phyloP scores from a whole-genome alignment of 30 jellyfish, hydroid and myxozoan genomes.

The Chironex yamaguchii region DNA sequence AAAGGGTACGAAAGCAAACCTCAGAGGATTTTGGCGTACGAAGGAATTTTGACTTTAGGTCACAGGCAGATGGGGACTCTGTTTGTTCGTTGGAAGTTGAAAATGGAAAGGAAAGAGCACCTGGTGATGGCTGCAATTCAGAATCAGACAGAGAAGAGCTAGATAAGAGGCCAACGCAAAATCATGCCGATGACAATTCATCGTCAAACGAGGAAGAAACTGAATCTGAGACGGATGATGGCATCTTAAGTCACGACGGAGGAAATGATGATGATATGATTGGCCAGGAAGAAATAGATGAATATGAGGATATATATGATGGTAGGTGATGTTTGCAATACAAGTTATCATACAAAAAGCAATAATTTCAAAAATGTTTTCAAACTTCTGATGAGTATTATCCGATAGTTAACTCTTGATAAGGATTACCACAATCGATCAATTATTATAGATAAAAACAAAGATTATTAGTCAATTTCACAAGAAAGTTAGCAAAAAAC shows the following conservation, averaged over 20 bases:
- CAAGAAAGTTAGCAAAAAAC: too few relatives aligned
- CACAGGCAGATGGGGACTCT: background rate
- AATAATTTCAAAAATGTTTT: too few relatives aligned
- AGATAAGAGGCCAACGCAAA: background rate
- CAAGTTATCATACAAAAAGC: too few relatives aligned
- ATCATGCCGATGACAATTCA: background rate
- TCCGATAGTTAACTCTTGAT: too few relatives aligned
- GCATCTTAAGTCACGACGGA: background rate
- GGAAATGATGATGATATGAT: background rate
- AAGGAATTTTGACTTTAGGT: background rate
- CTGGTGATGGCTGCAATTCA: conserved; percentile 4
- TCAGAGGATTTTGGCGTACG: background rate
- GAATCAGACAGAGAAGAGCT: background rate
- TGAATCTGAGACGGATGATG: background rate
- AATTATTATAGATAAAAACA: too few relatives aligned
- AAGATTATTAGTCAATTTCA: too few relatives aligned
- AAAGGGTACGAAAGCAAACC: background rate
- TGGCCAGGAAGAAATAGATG: background rate
- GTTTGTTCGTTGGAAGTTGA: background rate
- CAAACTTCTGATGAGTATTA: too few relatives aligned
- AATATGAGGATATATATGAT: background rate
- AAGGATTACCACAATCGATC: too few relatives aligned
- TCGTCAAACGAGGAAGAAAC: background rate
- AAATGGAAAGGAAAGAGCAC: background rate
- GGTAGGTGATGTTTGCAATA: background rate